Conservation (phyloP, 2,797 vertebrate genomes). For the Propithecus deckenii region DNA sequence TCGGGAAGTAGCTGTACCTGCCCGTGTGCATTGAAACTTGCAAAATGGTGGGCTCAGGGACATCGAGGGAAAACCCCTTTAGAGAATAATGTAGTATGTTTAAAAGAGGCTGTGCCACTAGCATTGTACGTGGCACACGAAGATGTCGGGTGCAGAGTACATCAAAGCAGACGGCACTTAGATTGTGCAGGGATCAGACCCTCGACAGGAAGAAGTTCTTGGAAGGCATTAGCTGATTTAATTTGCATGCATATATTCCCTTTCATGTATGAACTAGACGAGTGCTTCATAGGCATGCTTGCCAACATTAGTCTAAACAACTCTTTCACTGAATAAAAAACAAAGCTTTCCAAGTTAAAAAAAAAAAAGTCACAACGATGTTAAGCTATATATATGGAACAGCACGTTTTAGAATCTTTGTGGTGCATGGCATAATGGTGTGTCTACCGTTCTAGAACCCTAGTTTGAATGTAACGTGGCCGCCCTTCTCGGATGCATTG, state of each 20-base stretch:
- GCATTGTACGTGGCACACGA: background rate
- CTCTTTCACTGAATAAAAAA: background rate
- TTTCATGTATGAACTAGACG: background rate
- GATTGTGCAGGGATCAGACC: background rate
- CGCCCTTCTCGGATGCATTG: background rate
- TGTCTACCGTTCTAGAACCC: background rate
- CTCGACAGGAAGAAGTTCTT: background rate
- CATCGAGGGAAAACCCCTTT: no score
- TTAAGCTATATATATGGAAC: accelerated
- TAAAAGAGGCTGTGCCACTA: no score
- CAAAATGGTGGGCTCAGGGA: no score
- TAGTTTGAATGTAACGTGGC: background rate
- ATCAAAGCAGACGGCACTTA: background rate
- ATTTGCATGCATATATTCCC: background rate
- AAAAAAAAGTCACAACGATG: background rate
- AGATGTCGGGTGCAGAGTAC: background rate
- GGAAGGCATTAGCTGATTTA: background rate
- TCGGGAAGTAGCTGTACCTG: no score
- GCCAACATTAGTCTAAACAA: background rate
- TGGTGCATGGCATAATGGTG: background rate
- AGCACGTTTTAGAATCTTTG: background rate
- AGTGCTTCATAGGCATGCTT: background rate
- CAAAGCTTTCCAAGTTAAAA: background rate
- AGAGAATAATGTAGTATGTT: no score
- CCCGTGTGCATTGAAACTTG: no score